Base-by-base conservation (phyloP, 1,140 invertebrate genomes). In the Hypsibius dujardini region DNA sequence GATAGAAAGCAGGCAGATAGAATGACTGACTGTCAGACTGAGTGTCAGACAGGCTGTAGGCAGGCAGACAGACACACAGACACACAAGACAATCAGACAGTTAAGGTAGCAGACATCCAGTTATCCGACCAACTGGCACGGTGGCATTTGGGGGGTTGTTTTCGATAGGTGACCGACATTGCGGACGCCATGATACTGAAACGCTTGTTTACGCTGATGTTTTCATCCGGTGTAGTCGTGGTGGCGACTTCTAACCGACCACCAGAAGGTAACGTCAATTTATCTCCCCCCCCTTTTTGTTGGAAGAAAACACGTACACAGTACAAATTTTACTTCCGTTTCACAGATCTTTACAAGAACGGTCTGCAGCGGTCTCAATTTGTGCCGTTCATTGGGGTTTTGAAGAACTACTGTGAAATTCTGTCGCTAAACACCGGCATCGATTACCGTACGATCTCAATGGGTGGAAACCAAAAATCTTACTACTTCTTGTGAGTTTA, bases 101-200 rank as follows among this genome's bases (percentile, higher is more conserved):
- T 28, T 28, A 28, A 28, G 28, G 28, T 28, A 28, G 28, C 28
- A 28, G 28, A 28, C 28, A 28, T 28, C 28, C 28, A 28, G 28
- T 28, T 28, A 28, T 28, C 28, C 28, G 28, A 28, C 28, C 28
- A 28, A 28, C 28, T 28, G 28, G 28, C 28, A 28, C 28, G 28
- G 28, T 28, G 28, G 28, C 28, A 28, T 28, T 28, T 28, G 28
- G 28, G 28, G 28, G 28, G 28, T 28, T 28, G 28, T 28, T 28
- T 28, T 28, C 28, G 28, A 28, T 74, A 91, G 88, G 90, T 98
- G 1, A 97, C 93, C 70, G 95, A 98, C 80, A 94, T 98, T 77
- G 95, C 90, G 46, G 95, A 98, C 85, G 95, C 96, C 42, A 98
- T 99, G 94, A 92, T 99, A 79, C 81, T 86, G 69, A 98, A 96